Percentiles rank a stretch among this genome's conserved stretches.
These are phyloP conservation scores for Dufourea novaeangliae DNA, from an alignment of 1,140 invertebrate genomes.

Conservation along the genomic window DNA sequence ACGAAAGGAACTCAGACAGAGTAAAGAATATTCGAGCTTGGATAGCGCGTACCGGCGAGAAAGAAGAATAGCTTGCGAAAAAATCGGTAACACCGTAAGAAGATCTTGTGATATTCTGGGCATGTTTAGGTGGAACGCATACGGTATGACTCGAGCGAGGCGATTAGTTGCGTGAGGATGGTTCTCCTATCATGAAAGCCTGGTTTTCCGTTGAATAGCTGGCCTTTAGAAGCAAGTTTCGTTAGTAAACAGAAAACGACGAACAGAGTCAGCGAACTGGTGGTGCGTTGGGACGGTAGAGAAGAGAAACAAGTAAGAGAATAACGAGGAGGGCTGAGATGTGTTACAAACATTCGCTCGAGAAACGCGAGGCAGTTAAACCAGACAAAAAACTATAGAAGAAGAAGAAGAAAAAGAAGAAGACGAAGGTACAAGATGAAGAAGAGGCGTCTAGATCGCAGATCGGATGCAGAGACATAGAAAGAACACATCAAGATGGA, in stretches of 20 bases:
- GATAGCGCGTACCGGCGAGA: neutral
- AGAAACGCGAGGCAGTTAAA: slow-evolving; percentile 22
- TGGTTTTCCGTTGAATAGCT: slow-evolving; percentile 19
- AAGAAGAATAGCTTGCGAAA: neutral
- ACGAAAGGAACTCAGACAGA: too few species aligned
- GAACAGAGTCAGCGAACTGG: slow-evolving; percentile 45
- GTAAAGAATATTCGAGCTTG: neutral
- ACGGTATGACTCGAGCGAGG: neutral
- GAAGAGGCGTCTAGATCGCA: slow-evolving; percentile 56
- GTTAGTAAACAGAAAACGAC: slow-evolving; percentile 64
- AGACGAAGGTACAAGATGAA: too few species aligned
- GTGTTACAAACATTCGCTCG: slow-evolving; percentile 35
- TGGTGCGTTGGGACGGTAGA: slow-evolving; percentile 25
- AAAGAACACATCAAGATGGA: slow-evolving; percentile 70
- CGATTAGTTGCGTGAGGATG: neutral
- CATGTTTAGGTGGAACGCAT: neutral
- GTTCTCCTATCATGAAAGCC: neutral
- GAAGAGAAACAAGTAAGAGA: neutral
- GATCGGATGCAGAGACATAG: slow-evolving; percentile 60
- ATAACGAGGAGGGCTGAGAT: neutral
- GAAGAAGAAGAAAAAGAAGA: slow-evolving; percentile 48
- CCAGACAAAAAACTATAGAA: slow-evolving; percentile 25
- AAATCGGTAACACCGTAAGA: neutral
- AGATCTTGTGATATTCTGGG: neutral
- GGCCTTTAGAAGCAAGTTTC: slow-evolving; percentile 64